Evolutionary conservation across 2,888 invertebrate genomes (phyloP).

Genomic region (Ornithoptera alexandrae): DNA sequence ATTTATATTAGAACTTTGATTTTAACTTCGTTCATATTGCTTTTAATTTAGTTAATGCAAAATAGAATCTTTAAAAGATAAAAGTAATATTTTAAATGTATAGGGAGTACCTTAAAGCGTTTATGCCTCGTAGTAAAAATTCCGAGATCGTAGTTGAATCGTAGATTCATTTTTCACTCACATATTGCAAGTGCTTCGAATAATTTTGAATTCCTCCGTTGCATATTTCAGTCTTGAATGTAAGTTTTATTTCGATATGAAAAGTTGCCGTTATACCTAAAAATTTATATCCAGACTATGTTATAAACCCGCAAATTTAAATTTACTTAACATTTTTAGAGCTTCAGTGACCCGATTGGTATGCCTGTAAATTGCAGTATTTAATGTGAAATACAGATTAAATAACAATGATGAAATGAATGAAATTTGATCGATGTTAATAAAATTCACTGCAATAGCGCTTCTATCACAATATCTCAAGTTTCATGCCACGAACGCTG

Average conservation of each 20-base stretch:
- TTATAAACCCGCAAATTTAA: conserved; percentile 15
- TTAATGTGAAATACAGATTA: too few relatives aligned
- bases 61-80: too few relatives aligned
- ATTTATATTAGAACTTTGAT: too few relatives aligned
- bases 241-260: conserved; percentile 24
- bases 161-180: conserved; percentile 28
- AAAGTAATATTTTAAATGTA: too few relatives aligned
- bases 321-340: conserved; percentile 10
- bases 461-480: too few relatives aligned
- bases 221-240: conserved; percentile 29
- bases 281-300: conserved; percentile 25
- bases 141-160: conserved; percentile 26
- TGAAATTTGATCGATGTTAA: too few relatives aligned
- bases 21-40: too few relatives aligned
- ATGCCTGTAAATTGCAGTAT: not conserved
- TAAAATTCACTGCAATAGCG: too few relatives aligned
- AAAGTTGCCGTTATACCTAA: conserved; percentile 28
- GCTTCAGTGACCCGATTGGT: not conserved
- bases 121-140: conserved; percentile 10
- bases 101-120: not conserved
- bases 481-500: too few relatives aligned
- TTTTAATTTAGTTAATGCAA: too few relatives aligned
- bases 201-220: conserved; percentile 24
- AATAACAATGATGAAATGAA: too few relatives aligned
- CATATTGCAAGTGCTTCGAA: conserved; percentile 23